These are phyloP conservation scores for Chloroclystis v-ata DNA, from an alignment of 2,888 invertebrate genomes.

Conservation along the genomic window DNA sequence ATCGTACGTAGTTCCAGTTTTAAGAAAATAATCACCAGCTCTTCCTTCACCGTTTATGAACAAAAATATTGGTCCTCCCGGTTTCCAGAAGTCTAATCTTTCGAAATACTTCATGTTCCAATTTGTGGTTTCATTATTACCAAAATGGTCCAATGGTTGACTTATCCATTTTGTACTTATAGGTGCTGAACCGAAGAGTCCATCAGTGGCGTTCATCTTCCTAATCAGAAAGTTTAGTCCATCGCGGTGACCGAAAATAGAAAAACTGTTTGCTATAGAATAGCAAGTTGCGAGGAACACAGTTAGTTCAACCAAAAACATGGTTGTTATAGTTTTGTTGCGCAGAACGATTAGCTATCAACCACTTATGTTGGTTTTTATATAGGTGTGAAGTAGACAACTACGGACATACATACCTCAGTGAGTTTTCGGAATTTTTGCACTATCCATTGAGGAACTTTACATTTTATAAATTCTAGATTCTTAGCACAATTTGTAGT, in stretches of 20 bases:
- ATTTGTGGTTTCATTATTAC: constrained; percentile 41
- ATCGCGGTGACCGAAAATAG: constrained; percentile 38
- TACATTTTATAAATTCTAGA: too few relatives aligned
- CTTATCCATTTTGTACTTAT: constrained; percentile 47
- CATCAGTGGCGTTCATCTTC: constrained; percentile 34
- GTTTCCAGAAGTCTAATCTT: constrained; percentile 50
- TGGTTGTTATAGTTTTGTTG: constrained; percentile 6
- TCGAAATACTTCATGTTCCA: constrained; percentile 65
- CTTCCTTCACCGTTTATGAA: constrained; percentile 58
- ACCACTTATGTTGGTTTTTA: constrained; percentile 5
- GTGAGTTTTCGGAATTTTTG: too few relatives aligned
- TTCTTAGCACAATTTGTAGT: too few relatives aligned
- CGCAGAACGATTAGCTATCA: not conserved
- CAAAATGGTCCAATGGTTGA: constrained; percentile 61
- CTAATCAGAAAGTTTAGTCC: constrained; percentile 43
- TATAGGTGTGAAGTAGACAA: constrained; percentile 9
- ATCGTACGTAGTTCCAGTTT: constrained; percentile 53
- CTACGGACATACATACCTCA: constrained; percentile 6
- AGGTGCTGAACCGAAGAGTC: constrained; percentile 28
- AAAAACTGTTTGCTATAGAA: constrained; percentile 32
- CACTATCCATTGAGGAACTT: constrained; percentile 10
- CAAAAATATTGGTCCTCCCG: constrained; percentile 54
- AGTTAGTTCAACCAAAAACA: constrained; percentile 19
- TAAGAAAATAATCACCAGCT: constrained; percentile 45
- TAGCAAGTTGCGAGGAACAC: constrained; percentile 32